These are phyloP conservation scores for Cisticola juncidis DNA, from an alignment of 2,113 vertebrate species.

Conservation along the genomic window DNA sequence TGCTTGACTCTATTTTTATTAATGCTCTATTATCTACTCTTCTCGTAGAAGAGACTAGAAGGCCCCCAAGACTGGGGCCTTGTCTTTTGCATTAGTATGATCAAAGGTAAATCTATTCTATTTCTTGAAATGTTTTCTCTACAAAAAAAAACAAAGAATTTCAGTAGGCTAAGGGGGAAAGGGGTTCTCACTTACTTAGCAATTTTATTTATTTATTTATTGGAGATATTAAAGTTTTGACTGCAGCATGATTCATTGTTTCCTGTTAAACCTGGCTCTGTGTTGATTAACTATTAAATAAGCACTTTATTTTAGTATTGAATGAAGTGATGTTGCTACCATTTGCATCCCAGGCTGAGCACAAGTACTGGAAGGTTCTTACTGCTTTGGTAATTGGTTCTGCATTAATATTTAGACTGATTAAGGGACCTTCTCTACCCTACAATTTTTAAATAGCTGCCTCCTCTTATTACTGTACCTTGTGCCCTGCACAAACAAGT, in stretches of 20 bases:
- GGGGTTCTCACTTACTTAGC: background rate
- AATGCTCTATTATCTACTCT: background rate
- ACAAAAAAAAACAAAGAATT: background rate
- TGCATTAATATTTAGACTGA: background rate
- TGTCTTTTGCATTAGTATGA: background rate
- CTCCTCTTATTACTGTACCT: background rate
- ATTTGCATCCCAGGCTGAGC: background rate
- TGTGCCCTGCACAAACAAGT: background rate
- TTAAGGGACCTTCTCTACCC: background rate
- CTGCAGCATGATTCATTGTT: background rate
- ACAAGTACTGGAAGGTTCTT: background rate
- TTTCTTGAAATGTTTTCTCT: background rate
- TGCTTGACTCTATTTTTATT: background rate
- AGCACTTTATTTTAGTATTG: background rate
- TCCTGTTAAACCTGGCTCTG: background rate
- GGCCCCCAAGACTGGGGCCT: background rate
- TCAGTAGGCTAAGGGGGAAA: background rate
- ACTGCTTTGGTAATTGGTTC: background rate
- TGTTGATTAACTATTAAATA: background rate
- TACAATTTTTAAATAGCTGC: background rate
- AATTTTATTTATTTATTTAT: background rate
- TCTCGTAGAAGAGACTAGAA: no score
- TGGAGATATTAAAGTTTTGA: background rate
- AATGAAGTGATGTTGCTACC: background rate
- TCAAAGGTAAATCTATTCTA: background rate